These are phyloP conservation scores for Xestia c-nigrum DNA, from an alignment of 2,888 invertebrate species.

Conservation along the genomic window DNA sequence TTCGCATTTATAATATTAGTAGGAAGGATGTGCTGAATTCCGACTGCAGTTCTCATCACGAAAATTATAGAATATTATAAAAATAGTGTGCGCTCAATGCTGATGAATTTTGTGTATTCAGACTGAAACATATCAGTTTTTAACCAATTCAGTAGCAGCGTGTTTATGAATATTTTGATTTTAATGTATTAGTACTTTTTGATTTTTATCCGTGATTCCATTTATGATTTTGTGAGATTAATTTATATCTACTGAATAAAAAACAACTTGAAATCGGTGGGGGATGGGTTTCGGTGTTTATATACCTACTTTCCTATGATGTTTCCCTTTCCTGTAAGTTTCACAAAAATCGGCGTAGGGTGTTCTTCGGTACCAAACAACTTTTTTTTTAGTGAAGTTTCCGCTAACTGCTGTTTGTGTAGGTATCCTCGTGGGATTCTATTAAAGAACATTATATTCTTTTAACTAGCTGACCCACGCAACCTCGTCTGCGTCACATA, in stretches of 20 bases:
- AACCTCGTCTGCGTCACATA: too few species aligned
- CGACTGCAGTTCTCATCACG: not conserved
- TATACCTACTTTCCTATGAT: not conserved
- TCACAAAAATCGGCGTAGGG: not conserved
- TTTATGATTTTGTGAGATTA: not conserved
- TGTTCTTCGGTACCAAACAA: not conserved
- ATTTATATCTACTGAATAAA: not conserved
- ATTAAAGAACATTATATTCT: not conserved
- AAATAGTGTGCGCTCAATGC: conserved; percentile 8
- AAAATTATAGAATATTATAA: conserved; percentile 10
- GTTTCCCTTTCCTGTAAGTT: not conserved
- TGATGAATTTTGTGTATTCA: conserved; percentile 22
- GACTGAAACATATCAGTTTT: conserved; percentile 23
- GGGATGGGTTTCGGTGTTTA: too few species aligned
- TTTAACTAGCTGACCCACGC: too few species aligned
- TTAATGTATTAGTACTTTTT: not conserved
- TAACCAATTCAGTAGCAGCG: conserved; percentile 4
- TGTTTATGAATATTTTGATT: conserved; percentile 26
- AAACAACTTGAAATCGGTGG: not conserved
- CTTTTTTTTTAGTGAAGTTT: not conserved
- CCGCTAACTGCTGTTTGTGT: not conserved
- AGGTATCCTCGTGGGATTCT: not conserved
- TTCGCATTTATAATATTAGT: too few species aligned
- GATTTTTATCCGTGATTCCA: not conserved
- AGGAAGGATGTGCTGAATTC: not conserved